These are phyloP conservation scores for Emydura subglobosa DNA, from an alignment of 2,113 vertebrate genomes.

Conservation along the genomic window DNA sequence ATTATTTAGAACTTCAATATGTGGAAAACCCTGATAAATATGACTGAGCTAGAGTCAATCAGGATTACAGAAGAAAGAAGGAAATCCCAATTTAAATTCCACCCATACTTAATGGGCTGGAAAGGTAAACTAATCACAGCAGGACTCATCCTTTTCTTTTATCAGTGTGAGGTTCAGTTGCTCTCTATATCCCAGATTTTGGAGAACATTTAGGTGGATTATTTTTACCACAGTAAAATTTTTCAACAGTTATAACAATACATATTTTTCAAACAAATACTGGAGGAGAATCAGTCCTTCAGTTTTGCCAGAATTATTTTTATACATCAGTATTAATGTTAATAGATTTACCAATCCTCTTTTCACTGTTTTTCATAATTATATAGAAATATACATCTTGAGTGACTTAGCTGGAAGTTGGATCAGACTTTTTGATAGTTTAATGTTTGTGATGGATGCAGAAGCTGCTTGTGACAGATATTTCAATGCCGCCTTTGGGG, in stretches of 20 bases:
- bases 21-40: background rate
- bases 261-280: background rate
- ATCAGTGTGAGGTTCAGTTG: background rate
- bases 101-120: background rate
- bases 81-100: background rate
- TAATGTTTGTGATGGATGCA: background rate
- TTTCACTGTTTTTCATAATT: background rate
- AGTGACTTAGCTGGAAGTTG: background rate
- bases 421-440: background rate
- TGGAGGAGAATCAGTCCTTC: background rate
- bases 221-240: too few relatives aligned
- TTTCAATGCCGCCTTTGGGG: background rate
- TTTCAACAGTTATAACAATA: background rate
- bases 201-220: background rate
- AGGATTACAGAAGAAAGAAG: background rate
- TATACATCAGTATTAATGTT: background rate
- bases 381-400: background rate
- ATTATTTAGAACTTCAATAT: background rate
- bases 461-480: background rate
- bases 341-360: background rate
- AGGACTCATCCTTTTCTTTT: background rate
- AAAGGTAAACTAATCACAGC: background rate
- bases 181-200: background rate
- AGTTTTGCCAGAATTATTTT: background rate
- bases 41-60: background rate